Conservation (phyloP, 2,797 vertebrate species). For the Pterois miles region DNA sequence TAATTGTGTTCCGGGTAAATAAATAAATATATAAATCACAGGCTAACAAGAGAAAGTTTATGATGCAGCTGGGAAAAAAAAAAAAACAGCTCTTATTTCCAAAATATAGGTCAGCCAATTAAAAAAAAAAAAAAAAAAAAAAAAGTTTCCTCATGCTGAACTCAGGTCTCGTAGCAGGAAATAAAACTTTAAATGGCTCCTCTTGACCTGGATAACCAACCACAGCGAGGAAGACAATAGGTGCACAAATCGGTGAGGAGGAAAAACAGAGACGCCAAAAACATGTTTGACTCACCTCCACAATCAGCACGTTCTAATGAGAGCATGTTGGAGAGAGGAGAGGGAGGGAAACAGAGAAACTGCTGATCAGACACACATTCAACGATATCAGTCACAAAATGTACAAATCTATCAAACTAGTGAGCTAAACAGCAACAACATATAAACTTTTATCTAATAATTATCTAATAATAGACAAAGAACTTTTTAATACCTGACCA, state of each 20-base stretch:
- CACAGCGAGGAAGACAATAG: slow-evolving; percentile 24
- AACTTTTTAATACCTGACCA: too few relatives aligned
- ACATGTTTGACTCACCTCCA: slow-evolving; percentile 82
- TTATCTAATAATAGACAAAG: too few relatives aligned
- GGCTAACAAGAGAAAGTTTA: slow-evolving; percentile 18
- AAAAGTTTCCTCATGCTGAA: slow-evolving; percentile 36
- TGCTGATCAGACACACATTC: slow-evolving; percentile 26
- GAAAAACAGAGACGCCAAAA: slow-evolving; percentile 38
- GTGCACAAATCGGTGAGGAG: slow-evolving; percentile 25
- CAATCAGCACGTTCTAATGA: slow-evolving; percentile 84
- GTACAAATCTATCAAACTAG: not conserved
- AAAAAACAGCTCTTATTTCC: slow-evolving; percentile 17
- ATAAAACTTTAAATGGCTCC: slow-evolving; percentile 43
- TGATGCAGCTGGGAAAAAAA: slow-evolving; percentile 9
- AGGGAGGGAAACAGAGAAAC: slow-evolving; percentile 44
- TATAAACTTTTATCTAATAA: too few relatives aligned
- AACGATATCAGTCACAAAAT: not conserved
- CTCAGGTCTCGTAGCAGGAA: slow-evolving; percentile 12
- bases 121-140: slow-evolving; percentile 38
- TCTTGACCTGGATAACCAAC: slow-evolving; percentile 49
- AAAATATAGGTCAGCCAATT: slow-evolving; percentile 62
- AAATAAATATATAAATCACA: too few relatives aligned
- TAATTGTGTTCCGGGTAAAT: too few relatives aligned
- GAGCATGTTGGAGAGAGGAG: slow-evolving; percentile 37
- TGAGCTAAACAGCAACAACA: not conserved